Conservation (phyloP, 1,140 invertebrate genomes). For the Aleiodes sp. region DNA sequence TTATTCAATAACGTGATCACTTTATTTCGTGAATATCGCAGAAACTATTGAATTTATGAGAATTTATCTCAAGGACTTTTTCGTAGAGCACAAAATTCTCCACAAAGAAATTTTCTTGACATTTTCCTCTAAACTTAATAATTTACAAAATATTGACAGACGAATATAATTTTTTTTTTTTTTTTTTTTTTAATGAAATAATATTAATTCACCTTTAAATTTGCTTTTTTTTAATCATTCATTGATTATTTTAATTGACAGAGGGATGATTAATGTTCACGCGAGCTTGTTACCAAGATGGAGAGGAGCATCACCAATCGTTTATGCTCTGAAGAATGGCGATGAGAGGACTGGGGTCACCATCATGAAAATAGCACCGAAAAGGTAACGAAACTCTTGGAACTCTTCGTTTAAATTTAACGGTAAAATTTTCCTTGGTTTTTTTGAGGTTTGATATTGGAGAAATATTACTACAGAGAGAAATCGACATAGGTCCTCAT, state of each 20-base stretch:
- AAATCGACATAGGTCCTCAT: slow-evolving; percentile 70
- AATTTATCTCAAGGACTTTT: too few relatives aligned
- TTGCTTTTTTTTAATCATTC: background rate
- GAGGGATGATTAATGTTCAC: slow-evolving; percentile 93
- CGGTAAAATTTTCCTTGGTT: slow-evolving; percentile 3
- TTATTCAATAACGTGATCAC: too few relatives aligned
- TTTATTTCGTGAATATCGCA: too few relatives aligned
- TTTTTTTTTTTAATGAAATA: background rate
- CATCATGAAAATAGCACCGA: slow-evolving; percentile 87
- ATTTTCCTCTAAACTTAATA: too few relatives aligned
- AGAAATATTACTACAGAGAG: slow-evolving; percentile 77
- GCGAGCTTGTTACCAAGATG: slow-evolving; percentile 90
- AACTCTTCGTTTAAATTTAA: background rate
- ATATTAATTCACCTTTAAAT: background rate
- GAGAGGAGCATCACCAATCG: slow-evolving; percentile 90
- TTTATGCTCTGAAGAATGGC: slow-evolving; percentile 84
- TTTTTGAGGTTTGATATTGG: slow-evolving; percentile 82
- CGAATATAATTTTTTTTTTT: slow-evolving; percentile 29
- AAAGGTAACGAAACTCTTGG: slow-evolving; percentile 67
- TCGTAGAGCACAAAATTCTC: too few relatives aligned
- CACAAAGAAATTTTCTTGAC: too few relatives aligned
- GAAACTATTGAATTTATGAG: too few relatives aligned
- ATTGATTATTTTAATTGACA: slow-evolving; percentile 50
- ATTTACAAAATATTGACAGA: too few relatives aligned
- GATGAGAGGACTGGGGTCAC: slow-evolving; percentile 86